Evolutionary conservation across 2,113 vertebrate genomes (phyloP).

Genomic region (Tricholaema leucomelas): DNA sequence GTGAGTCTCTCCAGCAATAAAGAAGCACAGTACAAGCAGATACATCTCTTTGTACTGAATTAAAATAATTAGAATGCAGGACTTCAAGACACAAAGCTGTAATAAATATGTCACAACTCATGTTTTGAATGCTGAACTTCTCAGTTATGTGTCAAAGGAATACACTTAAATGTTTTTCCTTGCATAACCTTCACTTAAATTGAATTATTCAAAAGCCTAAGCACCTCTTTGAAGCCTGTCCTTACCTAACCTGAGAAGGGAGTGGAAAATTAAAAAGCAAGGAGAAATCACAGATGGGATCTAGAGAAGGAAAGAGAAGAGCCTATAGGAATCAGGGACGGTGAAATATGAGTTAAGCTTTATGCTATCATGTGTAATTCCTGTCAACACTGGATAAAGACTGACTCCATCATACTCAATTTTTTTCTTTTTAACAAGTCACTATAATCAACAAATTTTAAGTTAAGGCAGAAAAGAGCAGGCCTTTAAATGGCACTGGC

Average conservation of each 20-base stretch:
- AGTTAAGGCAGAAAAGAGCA: background rate
- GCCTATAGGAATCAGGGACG: background rate
- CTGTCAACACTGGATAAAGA: background rate
- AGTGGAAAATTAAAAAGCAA: background rate
- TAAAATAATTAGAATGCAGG: background rate
- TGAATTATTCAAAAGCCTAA: background rate
- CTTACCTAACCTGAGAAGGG: background rate
- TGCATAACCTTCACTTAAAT: background rate
- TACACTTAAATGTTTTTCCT: background rate
- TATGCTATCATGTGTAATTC: background rate
- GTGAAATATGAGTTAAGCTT: background rate
- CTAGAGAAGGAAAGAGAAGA: background rate
- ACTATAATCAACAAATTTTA: background rate
- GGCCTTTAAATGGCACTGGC: background rate
- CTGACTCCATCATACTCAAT: background rate
- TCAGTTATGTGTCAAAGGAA: background rate
- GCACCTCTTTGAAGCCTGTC: background rate
- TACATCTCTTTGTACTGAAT: background rate
- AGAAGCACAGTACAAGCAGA: background rate
- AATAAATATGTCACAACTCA: background rate
- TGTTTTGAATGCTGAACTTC: background rate
- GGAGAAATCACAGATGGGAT: background rate
- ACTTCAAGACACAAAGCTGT: background rate
- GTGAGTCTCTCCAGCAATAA: background rate
- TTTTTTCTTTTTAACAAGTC: background rate